Percentiles rank a stretch among this genome's conserved stretches.
Conservation (phyloP, 2,113 vertebrate species). For the Antigone vipio region DNA sequence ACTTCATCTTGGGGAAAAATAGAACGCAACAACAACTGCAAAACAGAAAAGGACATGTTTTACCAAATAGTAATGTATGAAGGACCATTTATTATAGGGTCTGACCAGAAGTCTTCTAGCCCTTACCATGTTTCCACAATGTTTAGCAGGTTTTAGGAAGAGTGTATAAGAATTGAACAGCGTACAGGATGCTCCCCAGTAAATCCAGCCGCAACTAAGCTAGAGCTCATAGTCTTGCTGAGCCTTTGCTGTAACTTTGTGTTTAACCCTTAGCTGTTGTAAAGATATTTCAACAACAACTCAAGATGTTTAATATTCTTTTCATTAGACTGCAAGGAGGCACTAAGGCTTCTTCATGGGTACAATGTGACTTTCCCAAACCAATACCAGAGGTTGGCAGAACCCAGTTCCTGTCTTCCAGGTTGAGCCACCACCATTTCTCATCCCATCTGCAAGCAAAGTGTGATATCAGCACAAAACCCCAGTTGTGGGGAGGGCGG, state of each 20-base stretch:
- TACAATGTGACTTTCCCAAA: neutral
- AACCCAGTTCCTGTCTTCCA: neutral
- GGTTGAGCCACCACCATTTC: neutral
- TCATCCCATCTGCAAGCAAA: neutral
- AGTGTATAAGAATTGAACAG: neutral
- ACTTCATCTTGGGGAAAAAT: neutral
- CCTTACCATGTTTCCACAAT: neutral
- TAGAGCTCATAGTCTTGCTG: neutral
- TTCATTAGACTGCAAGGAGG: neutral
- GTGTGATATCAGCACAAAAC: neutral
- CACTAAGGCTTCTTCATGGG: fast-evolving
- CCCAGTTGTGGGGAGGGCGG: neutral
- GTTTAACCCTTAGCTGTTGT: neutral
- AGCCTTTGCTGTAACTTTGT: neutral
- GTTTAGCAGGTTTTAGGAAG: neutral
- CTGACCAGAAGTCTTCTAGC: neutral
- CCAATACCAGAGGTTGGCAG: neutral
- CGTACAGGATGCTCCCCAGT: neutral
- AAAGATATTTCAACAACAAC: neutral
- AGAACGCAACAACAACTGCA: neutral
- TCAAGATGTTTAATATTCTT: neutral
- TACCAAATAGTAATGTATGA: neutral
- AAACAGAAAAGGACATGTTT: neutral
- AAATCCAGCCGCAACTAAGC: neutral
- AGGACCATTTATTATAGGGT: neutral